Conservation (phyloP, 2,797 vertebrate genomes). For the Acanthurus tractus region DNA sequence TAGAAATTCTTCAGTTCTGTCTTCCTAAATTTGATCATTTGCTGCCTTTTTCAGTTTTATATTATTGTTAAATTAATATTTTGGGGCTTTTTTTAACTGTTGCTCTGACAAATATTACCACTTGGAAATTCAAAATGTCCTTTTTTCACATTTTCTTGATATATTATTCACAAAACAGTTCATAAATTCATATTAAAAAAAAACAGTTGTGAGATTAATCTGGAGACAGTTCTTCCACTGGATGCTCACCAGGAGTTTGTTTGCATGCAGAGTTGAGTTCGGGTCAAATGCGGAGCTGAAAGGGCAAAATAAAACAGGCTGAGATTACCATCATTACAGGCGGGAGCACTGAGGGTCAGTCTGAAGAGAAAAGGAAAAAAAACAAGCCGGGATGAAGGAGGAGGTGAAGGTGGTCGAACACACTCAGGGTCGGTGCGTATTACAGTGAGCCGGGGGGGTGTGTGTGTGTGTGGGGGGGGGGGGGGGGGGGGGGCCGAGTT, state of each 20-base stretch:
- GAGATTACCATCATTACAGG: slow-evolving; percentile 12
- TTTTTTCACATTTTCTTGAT: neutral
- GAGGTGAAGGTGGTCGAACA: slow-evolving; percentile 15
- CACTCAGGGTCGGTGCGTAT: slow-evolving; percentile 23
- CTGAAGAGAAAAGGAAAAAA: slow-evolving; percentile 1
- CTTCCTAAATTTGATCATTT: neutral
- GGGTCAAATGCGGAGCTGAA: slow-evolving; percentile 12
- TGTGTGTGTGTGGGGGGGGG: too few relatives aligned
- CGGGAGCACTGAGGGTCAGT: slow-evolving; percentile 5
- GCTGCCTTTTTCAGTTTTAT: neutral
- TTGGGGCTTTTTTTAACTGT: neutral
- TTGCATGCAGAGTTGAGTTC: neutral
- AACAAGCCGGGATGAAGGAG: slow-evolving; percentile 16
- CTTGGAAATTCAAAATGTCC: too few relatives aligned
- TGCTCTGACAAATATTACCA: neutral
- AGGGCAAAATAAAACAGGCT: slow-evolving; percentile 9
- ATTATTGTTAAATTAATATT: neutral
- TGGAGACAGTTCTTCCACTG: neutral
- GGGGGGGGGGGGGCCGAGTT: too few relatives aligned
- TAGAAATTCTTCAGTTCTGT: neutral
- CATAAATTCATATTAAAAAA: neutral
- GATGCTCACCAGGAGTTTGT: neutral
- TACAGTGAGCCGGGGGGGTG: slow-evolving; percentile 19
- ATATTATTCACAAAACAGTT: neutral
- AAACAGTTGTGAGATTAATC: neutral